Conservation (phyloP, 2,888 invertebrate genomes). For the Thumatha senex region DNA sequence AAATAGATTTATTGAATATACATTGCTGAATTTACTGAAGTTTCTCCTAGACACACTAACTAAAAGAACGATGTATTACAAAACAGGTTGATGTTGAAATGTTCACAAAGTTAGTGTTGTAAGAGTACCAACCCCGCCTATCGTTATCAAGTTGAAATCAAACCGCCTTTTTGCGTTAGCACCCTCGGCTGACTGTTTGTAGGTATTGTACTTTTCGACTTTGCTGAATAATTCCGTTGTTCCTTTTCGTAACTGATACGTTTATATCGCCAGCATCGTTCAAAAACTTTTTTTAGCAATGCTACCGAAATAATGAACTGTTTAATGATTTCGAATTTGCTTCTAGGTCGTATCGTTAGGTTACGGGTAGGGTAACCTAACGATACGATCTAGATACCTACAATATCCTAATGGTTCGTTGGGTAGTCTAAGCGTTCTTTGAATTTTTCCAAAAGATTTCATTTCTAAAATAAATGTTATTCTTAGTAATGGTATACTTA, state of each 20-base stretch:
- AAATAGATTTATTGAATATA: background rate
- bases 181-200: constrained; percentile 45
- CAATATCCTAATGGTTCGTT: too few species aligned
- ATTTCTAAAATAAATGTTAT: too few species aligned
- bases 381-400: too few species aligned
- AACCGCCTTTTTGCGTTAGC: constrained; percentile 65
- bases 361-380: too few species aligned
- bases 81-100: background rate
- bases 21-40: constrained; percentile 8
- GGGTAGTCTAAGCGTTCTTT: too few species aligned
- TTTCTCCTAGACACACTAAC: background rate
- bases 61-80: constrained; percentile 7
- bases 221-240: constrained; percentile 35
- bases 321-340: background rate
- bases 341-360: too few species aligned
- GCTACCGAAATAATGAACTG: constrained; percentile 9
- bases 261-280: constrained; percentile 30
- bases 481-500: too few species aligned
- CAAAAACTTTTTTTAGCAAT: constrained; percentile 26
- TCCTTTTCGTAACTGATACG: constrained; percentile 41
- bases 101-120: background rate
- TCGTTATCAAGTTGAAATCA: constrained; percentile 70
- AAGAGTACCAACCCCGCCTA: constrained; percentile 46
- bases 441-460: too few species aligned
- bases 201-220: constrained; percentile 42